Evolutionary conservation across 1,140 invertebrate species (phyloP).

Genomic region (Drosophila busckii): DNA sequence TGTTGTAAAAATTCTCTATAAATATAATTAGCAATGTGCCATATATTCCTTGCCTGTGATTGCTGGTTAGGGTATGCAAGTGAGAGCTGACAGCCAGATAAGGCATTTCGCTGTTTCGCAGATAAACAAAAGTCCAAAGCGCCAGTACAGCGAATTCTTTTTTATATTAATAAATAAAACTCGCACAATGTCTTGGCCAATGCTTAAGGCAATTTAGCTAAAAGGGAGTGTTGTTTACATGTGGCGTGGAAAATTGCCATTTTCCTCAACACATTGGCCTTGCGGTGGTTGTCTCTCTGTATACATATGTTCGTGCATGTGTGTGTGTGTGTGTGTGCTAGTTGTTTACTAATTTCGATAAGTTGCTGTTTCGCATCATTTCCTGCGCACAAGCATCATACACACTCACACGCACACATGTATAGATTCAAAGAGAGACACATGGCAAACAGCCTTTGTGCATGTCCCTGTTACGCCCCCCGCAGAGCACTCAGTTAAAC

Average conservation of each 20-base stretch:
- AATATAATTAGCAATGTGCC: not conserved
- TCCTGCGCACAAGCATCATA: conserved; percentile 48
- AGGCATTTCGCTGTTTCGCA: conserved; percentile 44
- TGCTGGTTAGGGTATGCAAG: conserved; percentile 11
- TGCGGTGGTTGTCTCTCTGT: conserved; percentile 17
- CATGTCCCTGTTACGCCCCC: conserved; percentile 54
- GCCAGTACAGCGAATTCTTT: conserved; percentile 38
- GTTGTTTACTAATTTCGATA: conserved; percentile 67
- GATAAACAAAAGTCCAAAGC: conserved; percentile 56
- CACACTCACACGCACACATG: not conserved
- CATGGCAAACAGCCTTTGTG: conserved; percentile 35
- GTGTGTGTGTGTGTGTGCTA: conserved; percentile 6
- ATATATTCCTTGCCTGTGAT: conserved; percentile 1
- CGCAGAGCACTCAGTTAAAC: no score
- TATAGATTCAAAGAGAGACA: conserved; percentile 11
- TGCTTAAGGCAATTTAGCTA: conserved; percentile 12
- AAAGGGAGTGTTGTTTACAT: conserved; percentile 73
- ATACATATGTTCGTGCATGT: conserved; percentile 9
- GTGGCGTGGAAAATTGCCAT: conserved; percentile 60
- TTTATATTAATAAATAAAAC: conserved; percentile 50
- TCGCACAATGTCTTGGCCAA: conserved; percentile 23
- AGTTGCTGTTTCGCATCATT: conserved; percentile 54
- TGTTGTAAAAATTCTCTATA: conserved; percentile 6
- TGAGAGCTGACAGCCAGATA: conserved; percentile 48
- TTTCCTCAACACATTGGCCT: conserved; percentile 65